Base-by-base conservation (phyloP, 2,113 vertebrate species). In the Dicerorhinus sumatrensis region DNA sequence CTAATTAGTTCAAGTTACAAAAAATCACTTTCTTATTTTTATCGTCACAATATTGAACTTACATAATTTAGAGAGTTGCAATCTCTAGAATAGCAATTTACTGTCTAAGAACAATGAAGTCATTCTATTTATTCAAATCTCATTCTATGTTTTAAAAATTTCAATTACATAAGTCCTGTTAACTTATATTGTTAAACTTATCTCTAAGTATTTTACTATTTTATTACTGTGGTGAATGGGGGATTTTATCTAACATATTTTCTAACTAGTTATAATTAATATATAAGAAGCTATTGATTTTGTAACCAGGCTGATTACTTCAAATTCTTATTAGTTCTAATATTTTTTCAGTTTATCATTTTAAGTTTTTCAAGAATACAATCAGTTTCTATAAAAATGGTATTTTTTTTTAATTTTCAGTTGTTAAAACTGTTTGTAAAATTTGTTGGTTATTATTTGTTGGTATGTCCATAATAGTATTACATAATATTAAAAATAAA, bases 11-110 rank as follows among this genome's bases (percentile, higher is more conserved):
- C 31, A 48, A 69, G 42, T 48, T 62, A 51, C 29, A 48, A 79
- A 84, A 96, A 87, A 63, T 86, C 21, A 62, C 12, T 70, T 82
- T 87, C 12, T 14, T 80, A 56, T 48, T 95, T 95, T 80, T 62
- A 80, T 27, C 63, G n/a, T 93, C 48, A 69, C 2, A 77, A 25
- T 67, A 67, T 63, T 42, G 12, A 97, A 56, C 17, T 91, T 72
- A 39, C 5, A 76, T 76, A 72, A 85, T 51, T 82, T 56, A 79
- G 36, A 77, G 18, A n/a, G 36, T 5, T 77, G 14, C 5, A 58
- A 48, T 79, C 31, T 88, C 69, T 83, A 33, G 12, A 83, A 48
- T 31, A 84, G 20, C 93, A 65, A 48, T 39, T 16, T 79, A 29
- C 5, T 83, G 3, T 36, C 58, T 80, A 89, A 60, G 69, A 95